Evolutionary conservation across 2,113 vertebrate genomes (phyloP).

Genomic region (Oostethus manadensis): DNA sequence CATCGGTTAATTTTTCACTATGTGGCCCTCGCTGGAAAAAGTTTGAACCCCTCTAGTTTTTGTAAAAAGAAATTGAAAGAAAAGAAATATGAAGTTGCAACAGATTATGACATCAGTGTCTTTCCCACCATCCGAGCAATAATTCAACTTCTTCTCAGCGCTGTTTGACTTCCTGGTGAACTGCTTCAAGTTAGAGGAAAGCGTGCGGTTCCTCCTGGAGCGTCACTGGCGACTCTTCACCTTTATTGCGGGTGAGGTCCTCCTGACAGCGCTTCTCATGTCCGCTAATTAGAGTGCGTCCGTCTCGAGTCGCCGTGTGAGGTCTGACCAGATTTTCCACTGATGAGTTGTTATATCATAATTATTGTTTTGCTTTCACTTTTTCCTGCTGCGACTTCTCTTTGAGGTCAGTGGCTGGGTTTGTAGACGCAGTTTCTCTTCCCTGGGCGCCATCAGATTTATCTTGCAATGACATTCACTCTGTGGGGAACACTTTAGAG

Average conservation of each 20-base stretch:
- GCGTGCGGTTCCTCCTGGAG: background rate
- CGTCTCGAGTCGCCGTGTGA: background rate
- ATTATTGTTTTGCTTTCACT: conserved; percentile 34
- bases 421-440: conserved; percentile 14
- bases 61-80: background rate
- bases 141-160: background rate
- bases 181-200: background rate
- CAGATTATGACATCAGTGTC: background rate
- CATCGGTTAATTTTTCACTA: too few relatives aligned
- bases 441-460: background rate
- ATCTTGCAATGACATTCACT: too few relatives aligned
- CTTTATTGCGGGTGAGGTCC: background rate
- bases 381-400: background rate
- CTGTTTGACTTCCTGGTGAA: background rate
- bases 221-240: background rate
- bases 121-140: background rate
- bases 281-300: too few relatives aligned
- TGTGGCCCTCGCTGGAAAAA: too few relatives aligned
- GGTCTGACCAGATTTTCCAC: background rate
- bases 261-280: too few relatives aligned
- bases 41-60: too few relatives aligned
- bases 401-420: conserved; percentile 24
- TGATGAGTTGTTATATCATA: conserved; percentile 6
- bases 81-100: background rate
- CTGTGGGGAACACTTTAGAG: too few relatives aligned